Evolutionary conservation across 2,888 invertebrate genomes (phyloP).

Genomic region (Eristalis tenax): DNA sequence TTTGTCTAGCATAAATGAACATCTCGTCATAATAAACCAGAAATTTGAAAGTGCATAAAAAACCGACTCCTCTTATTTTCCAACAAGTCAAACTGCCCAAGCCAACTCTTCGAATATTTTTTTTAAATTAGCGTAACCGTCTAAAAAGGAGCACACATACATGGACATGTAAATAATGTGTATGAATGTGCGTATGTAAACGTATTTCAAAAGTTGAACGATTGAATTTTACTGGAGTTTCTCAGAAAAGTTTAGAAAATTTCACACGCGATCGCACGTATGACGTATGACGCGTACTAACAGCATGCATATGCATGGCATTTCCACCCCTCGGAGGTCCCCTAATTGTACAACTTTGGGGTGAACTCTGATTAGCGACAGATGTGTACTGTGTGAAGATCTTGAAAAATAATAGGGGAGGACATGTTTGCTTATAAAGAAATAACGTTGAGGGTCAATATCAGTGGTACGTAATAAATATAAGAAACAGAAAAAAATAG

Average conservation of each 20-base stretch:
- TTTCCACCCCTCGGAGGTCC: neutral
- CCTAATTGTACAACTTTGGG: conserved; percentile 46
- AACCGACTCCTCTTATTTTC: too few relatives aligned
- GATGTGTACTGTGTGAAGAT: conserved; percentile 54
- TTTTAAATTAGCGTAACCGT: too few relatives aligned
- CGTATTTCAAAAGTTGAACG: too few relatives aligned
- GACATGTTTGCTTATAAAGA: conserved; percentile 19
- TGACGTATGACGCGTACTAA: neutral
- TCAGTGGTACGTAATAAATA: neutral
- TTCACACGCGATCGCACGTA: neutral
- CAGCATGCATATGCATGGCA: neutral
- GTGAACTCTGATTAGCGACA: conserved; percentile 68
- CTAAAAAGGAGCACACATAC: too few relatives aligned
- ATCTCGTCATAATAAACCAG: too few relatives aligned
- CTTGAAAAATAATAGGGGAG: conserved; percentile 18
- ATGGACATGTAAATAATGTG: too few relatives aligned
- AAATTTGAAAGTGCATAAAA: too few relatives aligned
- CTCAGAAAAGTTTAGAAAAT: neutral
- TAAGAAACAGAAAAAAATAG: conserved; percentile 33
- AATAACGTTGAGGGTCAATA: conserved; percentile 34
- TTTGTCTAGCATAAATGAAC: too few relatives aligned
- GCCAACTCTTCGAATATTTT: too few relatives aligned
- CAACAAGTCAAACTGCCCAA: too few relatives aligned
- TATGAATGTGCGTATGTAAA: too few relatives aligned
- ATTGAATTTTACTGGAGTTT: neutral